Base-by-base conservation (phyloP, 2,888 invertebrate species). In the Liopterus haemorrhoidalis region DNA sequence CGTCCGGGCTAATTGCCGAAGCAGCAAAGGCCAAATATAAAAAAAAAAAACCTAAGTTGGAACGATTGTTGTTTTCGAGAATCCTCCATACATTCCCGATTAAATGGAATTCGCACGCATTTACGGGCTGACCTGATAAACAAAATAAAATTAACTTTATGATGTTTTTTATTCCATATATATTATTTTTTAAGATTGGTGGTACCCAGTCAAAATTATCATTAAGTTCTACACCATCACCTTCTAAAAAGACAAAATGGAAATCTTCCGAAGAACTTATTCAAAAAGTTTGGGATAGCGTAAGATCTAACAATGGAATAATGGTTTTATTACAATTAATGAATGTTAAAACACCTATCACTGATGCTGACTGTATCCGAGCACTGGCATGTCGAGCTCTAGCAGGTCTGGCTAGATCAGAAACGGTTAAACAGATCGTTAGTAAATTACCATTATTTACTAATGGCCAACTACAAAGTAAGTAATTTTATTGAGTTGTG, bases 361-460 rank as follows among this genome's bases (percentile, higher is more conserved):
- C 95, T 2, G 96, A 97, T 71, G 97, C 97, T 11, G 97, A 99
- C 69, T 82, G 86, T 25, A 84, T 99, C 56, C 78, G 97, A 37
- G 91, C 92, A 3, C 74, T 96, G 58, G 95, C 97, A 0, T 96
- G 96, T 63, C 78, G 87, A 55, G 94, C 94, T 3, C 71, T 97
- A 32, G 89, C 91, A 20, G 97, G 97, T 0, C 73, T 99, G 21
- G 90, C 95, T 0, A 75, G 96, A n/a, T 91, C 89, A 42, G 89
- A 92, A 63, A 90, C 89, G 37, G 88, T 96, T 2, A 71, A 88
- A 4, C 96, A 97, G 72, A 96, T 97, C 59, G 85, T 97, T 48
- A 85, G 92, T 57, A 96, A 96, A 68, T 73, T 97, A 50, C 95
- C 96, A 0, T 75, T 97, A 48, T 92, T 97, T 67, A 89, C 89